Evolutionary conservation across 2,113 vertebrate species (phyloP).

Genomic region (Montifringilla adamsi): DNA sequence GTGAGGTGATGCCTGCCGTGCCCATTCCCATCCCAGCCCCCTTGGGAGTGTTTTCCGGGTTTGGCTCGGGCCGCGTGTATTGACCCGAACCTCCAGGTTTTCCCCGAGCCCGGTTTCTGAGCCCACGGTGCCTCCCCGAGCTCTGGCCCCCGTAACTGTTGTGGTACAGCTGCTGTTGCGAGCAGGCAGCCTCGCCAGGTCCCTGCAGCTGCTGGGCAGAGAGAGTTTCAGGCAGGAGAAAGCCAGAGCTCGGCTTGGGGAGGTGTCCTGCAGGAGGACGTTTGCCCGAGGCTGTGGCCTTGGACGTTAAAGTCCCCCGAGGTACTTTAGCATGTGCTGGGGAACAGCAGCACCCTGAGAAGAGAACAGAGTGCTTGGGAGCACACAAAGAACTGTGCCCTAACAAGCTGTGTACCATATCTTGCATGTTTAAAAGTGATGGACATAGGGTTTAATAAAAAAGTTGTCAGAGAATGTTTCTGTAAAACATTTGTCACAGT

Average conservation of each 20-base stretch:
- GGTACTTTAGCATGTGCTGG: neutral
- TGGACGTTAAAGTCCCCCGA: neutral
- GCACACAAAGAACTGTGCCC: neutral
- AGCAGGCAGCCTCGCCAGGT: neutral
- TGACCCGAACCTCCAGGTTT: fast-evolving
- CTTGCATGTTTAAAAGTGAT: neutral
- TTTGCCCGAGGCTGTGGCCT: neutral
- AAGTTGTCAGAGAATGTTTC: neutral
- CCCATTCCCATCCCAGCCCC: fast-evolving
- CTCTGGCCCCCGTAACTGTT: neutral
- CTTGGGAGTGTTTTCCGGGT: fast-evolving
- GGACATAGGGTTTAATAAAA: neutral
- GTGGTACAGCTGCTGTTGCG: neutral
- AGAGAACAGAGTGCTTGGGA: neutral
- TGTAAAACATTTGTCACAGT: neutral
- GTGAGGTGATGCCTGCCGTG: fast-evolving
- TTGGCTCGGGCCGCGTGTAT: fast-evolving
- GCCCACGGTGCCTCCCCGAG: neutral
- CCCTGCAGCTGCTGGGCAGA: fast-evolving
- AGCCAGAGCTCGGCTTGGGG: fast-evolving
- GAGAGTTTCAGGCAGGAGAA: neutral
- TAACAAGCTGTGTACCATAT: neutral
- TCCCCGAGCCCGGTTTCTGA: too few relatives aligned
- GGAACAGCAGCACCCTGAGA: neutral
- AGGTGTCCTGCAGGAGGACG: fast-evolving